Percentiles rank a stretch among this genome's conserved stretches.
Evolutionary conservation across 2,797 vertebrate genomes (phyloP).

Genomic region (Pachyuromys duprasi): DNA sequence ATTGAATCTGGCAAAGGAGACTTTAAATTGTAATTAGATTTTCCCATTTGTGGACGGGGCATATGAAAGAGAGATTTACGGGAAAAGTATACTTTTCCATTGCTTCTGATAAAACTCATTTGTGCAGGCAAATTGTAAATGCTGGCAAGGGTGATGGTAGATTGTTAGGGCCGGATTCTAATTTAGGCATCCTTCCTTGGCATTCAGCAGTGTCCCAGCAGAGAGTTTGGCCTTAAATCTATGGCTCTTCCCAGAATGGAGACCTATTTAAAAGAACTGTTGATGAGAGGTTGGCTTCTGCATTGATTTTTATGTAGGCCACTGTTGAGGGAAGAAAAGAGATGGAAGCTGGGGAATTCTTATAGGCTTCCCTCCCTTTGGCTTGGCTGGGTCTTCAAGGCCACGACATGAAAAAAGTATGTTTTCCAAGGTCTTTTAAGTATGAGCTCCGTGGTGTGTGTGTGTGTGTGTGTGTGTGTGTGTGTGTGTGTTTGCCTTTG

Average conservation of each 20-base stretch:
- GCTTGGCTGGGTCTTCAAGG: background rate
- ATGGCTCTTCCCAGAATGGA: slow-evolving; percentile 44
- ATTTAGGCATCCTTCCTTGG: slow-evolving; percentile 60
- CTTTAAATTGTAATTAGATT: slow-evolving; percentile 79
- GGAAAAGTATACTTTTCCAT: slow-evolving; percentile 34
- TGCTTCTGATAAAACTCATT: slow-evolving; percentile 56
- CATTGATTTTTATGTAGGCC: slow-evolving; percentile 71
- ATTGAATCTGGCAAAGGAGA: slow-evolving; percentile 75
- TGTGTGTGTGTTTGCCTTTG: slow-evolving; percentile 22
- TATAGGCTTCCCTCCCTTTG: background rate
- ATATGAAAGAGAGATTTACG: slow-evolving; percentile 44
- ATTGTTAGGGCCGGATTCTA: slow-evolving; percentile 50
- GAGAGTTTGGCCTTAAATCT: slow-evolving; percentile 62
- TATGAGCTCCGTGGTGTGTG: background rate
- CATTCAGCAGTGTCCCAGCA: slow-evolving; percentile 2
- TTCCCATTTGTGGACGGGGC: slow-evolving; percentile 68
- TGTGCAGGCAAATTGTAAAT: slow-evolving; percentile 64
- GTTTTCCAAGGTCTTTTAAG: slow-evolving; percentile 52
- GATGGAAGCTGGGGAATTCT: slow-evolving; percentile 1
- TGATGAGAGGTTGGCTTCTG: slow-evolving; percentile 55
- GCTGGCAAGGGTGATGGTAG: background rate
- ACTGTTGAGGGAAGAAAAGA: slow-evolving; percentile 46
- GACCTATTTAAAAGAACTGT: slow-evolving; percentile 68
- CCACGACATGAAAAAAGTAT: background rate
- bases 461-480: background rate